A percentile compares a stretch with the other conserved stretches of the same genome.
These are phyloP conservation scores for Entomyzon cyanotis DNA, from an alignment of 2,113 vertebrate species.

Conservation along the genomic window DNA sequence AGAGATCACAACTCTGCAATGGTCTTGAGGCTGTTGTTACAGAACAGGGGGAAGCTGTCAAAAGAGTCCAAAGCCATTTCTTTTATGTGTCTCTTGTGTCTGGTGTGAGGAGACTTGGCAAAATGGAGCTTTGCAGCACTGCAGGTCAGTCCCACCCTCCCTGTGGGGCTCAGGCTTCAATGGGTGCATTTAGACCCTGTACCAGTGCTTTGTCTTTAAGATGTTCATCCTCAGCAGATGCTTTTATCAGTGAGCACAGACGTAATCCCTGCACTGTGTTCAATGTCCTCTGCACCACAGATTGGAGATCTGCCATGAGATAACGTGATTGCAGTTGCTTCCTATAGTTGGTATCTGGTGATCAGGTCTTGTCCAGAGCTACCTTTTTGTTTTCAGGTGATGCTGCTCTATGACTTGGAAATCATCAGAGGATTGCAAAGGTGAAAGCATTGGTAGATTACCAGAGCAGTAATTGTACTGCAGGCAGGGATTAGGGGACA, in stretches of 20 bases:
- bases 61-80: neutral
- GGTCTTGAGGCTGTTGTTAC: neutral
- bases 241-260: neutral
- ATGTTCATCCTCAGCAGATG: neutral
- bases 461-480: neutral
- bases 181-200: neutral
- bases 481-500: neutral
- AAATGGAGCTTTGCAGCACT: neutral
- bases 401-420: neutral
- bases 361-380: neutral
- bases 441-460: constrained; percentile 10
- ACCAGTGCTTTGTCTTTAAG: neutral
- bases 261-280: neutral
- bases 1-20: neutral
- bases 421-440: neutral
- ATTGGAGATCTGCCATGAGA: constrained; percentile 4
- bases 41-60: neutral
- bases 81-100: neutral
- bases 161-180: neutral
- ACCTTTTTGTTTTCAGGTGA: neutral
- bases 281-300: neutral
- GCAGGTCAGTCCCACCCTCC: rapidly evolving
- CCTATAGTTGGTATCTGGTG: constrained; percentile 1
- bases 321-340: neutral
- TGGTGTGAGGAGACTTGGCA: neutral